Base-by-base conservation (phyloP, 1,140 invertebrate genomes). In the Schlechtendalia chinensis region DNA sequence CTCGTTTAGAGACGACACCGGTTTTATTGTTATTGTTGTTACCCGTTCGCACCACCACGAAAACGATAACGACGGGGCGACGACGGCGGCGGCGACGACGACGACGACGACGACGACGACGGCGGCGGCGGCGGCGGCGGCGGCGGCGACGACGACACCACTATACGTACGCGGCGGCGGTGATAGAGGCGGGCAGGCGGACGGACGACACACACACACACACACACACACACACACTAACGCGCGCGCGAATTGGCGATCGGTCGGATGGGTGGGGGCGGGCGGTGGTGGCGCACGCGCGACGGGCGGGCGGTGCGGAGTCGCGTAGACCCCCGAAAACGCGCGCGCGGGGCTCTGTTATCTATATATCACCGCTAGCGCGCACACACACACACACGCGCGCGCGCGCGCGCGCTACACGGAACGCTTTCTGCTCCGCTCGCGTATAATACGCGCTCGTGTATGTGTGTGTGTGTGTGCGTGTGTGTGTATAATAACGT, bases 281-380 rank as follows among this genome's bases (percentile, higher is more conserved):
- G 47, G 17, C 24, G 69, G 32, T 11, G 72, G 14, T 17, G 16
- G 50, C 32, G 19, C 53, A 32, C 71, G 16, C 72, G 54, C 1
- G 14, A 14, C 8, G 54, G 11, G 45, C 56, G 72, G 63, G 32
- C 2, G 19, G 63, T 8, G 24, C 11, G 17, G 67, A 10, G 45
- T 16, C 24, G 69, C 24, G 69, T 72, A 54, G 69, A 54, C 24
- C 67, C n/a, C 69, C 69, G 50, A 72, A 72, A 72, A 72, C 69
- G 69, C 69, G 69, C 69, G 69, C 69, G 69, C 69, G 69, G 69
- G 50, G n/a, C n/a, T 47, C 69, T 72, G 69, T 72, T 72, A 72
- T 72, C 69, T 72, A 72, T 72, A 72, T 54, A 72, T 72, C 69
- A 72, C 47, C 69, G 47, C 10, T 29, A 14, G n/a, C 39, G 8